These are phyloP conservation scores for Squalus acanthias DNA, from an alignment of 2,797 vertebrate species.

Conservation along the genomic window DNA sequence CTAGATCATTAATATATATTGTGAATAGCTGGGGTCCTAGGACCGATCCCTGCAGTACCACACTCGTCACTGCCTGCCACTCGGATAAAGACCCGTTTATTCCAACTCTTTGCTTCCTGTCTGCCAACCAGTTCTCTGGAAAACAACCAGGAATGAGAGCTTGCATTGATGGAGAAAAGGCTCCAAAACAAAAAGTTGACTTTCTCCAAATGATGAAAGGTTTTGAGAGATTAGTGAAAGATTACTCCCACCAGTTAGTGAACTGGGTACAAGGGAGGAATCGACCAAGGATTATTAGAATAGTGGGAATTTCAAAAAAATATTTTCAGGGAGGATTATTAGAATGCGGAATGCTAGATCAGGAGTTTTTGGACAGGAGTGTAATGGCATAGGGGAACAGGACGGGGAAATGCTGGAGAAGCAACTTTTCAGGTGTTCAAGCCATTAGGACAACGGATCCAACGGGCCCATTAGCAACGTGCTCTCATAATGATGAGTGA, in stretches of 20 bases:
- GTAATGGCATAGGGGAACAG: background rate
- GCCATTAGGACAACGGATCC: background rate
- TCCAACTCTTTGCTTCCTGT: too few relatives aligned
- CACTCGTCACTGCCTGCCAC: too few relatives aligned
- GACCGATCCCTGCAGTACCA: too few relatives aligned
- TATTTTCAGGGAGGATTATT: background rate
- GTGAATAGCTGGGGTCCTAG: too few relatives aligned
- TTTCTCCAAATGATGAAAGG: background rate
- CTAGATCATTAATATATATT: too few relatives aligned
- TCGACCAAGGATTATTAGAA: background rate
- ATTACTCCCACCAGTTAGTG: background rate
- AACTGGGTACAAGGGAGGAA: background rate
- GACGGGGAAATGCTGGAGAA: background rate
- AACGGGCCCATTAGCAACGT: background rate
- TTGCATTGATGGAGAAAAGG: background rate
- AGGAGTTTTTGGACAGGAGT: background rate
- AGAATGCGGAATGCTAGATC: background rate
- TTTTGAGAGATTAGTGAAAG: background rate
- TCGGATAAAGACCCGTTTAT: too few relatives aligned
- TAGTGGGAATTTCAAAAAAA: background rate
- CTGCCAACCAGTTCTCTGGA: too few relatives aligned
- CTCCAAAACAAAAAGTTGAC: too few relatives aligned
- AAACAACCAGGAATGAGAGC: background rate
- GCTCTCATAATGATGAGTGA: slow-evolving; percentile 23
- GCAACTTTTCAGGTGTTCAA: background rate